phyloP scores from a whole-genome alignment of 2,888 invertebrate species.

The Tillus elongatus region DNA sequence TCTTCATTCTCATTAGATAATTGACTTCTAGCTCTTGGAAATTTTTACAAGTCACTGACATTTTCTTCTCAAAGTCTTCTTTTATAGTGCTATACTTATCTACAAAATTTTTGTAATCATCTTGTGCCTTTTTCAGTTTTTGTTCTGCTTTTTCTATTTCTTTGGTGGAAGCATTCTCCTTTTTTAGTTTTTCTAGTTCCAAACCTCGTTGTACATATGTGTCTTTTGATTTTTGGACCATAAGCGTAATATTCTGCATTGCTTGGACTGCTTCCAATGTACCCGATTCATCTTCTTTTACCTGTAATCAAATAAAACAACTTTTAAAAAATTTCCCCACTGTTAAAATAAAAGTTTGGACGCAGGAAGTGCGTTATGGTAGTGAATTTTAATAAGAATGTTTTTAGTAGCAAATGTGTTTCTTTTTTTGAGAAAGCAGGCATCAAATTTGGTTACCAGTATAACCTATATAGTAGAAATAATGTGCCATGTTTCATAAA shows the following conservation, averaged over 20 bases:
- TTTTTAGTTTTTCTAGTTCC: conserved; percentile 82
- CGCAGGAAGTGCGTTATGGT: background rate
- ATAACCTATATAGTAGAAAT: too few species aligned
- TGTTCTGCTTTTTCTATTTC: conserved; percentile 90
- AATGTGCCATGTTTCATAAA: too few species aligned
- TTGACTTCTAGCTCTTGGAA: conserved; percentile 93
- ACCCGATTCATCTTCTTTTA: conserved; percentile 90
- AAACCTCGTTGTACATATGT: conserved; percentile 75
- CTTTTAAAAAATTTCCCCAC: background rate
- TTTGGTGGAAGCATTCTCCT: conserved; percentile 82
- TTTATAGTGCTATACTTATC: conserved; percentile 89
- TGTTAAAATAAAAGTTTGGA: background rate
- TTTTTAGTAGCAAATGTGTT: too few species aligned
- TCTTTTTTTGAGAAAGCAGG: too few species aligned
- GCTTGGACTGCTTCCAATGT: conserved; percentile 82
- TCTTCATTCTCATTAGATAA: conserved; percentile 90
- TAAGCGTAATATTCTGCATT: conserved; percentile 81
- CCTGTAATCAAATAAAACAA: conserved; percentile 40
- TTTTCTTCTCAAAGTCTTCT: conserved; percentile 91
- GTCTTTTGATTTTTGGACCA: conserved; percentile 88
- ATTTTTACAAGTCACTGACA: conserved; percentile 85
- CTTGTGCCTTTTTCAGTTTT: conserved; percentile 87
- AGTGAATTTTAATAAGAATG: too few species aligned
- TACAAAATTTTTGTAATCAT: conserved; percentile 83
- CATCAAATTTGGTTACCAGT: too few species aligned